phyloP scores from a whole-genome alignment of 2,888 invertebrate species.

The Latrodectus elegans region DNA sequence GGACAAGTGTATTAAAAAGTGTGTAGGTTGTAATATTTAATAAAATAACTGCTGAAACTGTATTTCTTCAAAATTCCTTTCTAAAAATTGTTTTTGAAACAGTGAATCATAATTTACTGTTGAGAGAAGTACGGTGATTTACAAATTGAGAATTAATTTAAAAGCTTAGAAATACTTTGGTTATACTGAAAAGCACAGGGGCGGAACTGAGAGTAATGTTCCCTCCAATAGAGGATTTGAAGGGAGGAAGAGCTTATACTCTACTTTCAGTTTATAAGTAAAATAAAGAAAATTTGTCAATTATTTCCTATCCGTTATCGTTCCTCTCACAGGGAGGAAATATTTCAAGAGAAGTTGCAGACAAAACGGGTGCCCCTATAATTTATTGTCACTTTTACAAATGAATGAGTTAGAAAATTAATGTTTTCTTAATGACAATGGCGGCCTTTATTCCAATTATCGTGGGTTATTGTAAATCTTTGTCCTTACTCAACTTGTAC shows the following conservation, averaged over 20 bases:
- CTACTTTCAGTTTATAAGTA: no score
- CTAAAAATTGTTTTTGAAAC: no score
- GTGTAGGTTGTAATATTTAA: no score
- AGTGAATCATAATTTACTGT: no score
- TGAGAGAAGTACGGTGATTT: no score
- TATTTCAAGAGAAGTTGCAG: conserved; percentile 49
- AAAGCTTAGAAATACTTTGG: conserved; percentile 7
- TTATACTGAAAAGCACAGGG: conserved; percentile 9
- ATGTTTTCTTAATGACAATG: conserved; percentile 58
- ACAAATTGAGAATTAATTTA: no score
- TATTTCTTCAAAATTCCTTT: no score
- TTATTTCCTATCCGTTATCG: conserved; percentile 36
- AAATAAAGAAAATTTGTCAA: conserved; percentile 11
- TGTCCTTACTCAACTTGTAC: conserved; percentile 26
- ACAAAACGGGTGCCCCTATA: conserved; percentile 33
- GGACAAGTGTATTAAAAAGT: no score
- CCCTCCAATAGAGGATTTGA: conserved; percentile 21
- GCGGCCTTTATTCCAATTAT: conserved; percentile 48
- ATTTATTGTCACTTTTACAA: conserved; percentile 46
- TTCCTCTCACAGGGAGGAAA: conserved; percentile 44
- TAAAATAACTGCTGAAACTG: no score
- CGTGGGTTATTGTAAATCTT: conserved; percentile 35
- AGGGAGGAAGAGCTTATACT: no score
- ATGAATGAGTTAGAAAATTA: conserved; percentile 55
- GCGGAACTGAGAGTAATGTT: conserved; percentile 21